Conservation (phyloP, 92 coral and sea anemone species). For the Paragorgia papillata region DNA sequence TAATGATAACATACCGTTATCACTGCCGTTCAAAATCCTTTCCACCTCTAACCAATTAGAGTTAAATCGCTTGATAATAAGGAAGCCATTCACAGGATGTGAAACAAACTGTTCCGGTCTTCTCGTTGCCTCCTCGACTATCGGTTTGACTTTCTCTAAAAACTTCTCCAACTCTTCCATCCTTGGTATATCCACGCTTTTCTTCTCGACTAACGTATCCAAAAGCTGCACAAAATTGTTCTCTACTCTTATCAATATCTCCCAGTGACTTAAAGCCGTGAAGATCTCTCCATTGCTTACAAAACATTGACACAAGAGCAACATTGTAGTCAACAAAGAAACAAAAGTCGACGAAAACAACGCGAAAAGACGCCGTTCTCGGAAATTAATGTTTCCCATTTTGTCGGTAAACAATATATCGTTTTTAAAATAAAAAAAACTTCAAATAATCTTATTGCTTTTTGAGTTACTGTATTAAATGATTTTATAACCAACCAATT, state of each 20-base stretch:
- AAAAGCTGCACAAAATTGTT: constrained; percentile 24
- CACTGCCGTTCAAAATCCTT: constrained; percentile 56
- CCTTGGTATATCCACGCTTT: not conserved
- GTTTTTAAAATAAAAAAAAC: too few species aligned
- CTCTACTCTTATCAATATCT: constrained; percentile 25
- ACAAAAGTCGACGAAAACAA: constrained; percentile 29
- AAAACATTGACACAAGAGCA: not conserved
- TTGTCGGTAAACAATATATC: too few species aligned
- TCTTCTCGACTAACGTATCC: constrained; percentile 2
- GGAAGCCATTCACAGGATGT: constrained; percentile 84
- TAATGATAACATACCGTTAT: constrained; percentile 67
- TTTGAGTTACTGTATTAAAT: not conserved
- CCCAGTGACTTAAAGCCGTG: constrained; percentile 20
- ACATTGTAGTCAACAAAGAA: not conserved
- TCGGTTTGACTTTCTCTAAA: constrained; percentile 11
- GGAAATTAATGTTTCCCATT: constrained; percentile 26
- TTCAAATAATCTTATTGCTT: too few species aligned
- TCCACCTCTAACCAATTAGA: constrained; percentile 77
- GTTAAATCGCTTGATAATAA: constrained; percentile 71
- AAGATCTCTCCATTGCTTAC: constrained; percentile 18
- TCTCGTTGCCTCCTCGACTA: constrained; percentile 42
- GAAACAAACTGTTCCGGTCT: constrained; percentile 73
- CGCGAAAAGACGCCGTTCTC: constrained; percentile 8
- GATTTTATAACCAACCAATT: not conserved
- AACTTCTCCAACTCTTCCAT: constrained; percentile 5